Evolutionary conservation across 37 sponge, comb jelly and placozoan species (phyloP).

Genomic region (Axinella damicornis): DNA sequence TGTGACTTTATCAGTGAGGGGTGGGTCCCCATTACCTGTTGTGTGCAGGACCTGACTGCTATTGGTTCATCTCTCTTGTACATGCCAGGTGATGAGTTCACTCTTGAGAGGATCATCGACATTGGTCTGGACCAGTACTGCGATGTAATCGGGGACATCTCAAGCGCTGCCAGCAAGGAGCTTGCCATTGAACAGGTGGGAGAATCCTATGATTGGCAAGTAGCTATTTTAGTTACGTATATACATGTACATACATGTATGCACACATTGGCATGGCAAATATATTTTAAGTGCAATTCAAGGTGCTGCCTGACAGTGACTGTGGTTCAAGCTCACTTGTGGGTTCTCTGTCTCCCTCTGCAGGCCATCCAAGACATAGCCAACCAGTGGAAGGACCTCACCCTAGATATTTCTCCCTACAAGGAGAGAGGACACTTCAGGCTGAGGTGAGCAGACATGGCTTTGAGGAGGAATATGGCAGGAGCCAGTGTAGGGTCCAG

Average conservation of each 20-base stretch:
- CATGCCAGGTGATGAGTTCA: conserved; percentile 79
- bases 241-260: too few relatives aligned
- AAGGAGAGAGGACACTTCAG: conserved; percentile 96
- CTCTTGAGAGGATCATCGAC: conserved; percentile 97
- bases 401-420: conserved; percentile 90
- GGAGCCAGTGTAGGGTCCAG: too few relatives aligned
- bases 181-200: conserved; percentile 91
- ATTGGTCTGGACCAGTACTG: conserved; percentile 96
- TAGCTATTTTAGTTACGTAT: too few relatives aligned
- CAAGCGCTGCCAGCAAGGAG: conserved; percentile 98
- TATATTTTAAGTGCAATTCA: too few relatives aligned
- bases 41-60: too few relatives aligned
- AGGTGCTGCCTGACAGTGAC: too few relatives aligned
- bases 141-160: conserved; percentile 93
- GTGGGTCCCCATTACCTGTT: too few relatives aligned
- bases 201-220: neutral
- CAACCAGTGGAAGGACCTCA: conserved; percentile 87
- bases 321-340: too few relatives aligned
- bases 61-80: too few relatives aligned
- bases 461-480: too few relatives aligned
- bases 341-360: neutral
- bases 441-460: conserved; percentile 77
- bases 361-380: conserved; percentile 87
- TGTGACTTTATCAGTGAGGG: too few relatives aligned
- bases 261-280: too few relatives aligned